Evolutionary conservation across 2,113 vertebrate genomes (phyloP), one percentile per base, ranked within the genome.

Genomic region (Odocoileus hemionus): DNA sequence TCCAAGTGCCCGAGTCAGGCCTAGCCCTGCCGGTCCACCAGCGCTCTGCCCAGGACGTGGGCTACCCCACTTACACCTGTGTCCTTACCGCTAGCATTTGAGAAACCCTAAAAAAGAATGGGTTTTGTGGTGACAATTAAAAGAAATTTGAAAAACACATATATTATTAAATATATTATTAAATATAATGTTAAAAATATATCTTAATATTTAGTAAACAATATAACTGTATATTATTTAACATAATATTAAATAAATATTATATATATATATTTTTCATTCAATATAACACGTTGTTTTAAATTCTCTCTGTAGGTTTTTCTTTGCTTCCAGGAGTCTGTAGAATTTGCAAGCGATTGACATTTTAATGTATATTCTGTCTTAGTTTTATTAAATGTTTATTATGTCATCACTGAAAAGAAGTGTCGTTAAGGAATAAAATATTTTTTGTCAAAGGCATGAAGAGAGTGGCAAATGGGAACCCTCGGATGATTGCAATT

Each of bases 281-380:
- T 43, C 17, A 74, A 50, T 83, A 61, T 12, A 17, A 55, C 1
- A 2, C 26, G 17, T 80, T 45, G 26, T 94, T 95, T 92, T 91
- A 30, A 86, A 39, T 92, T 95, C n/a, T 57, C 14, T 84, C 36
- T 52, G 74, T 50, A 50, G 33, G 55, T 30, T 93, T 90, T 89
- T 67, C 13, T 86, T 92, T 79, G 92, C 45, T 90, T 86, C 50
- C 55, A 57, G 23, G 33, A 79, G 39, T 61, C 45, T 79, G 2
- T 89, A 21, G 47, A 64, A 85, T 89, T 91, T 91, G 86, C 64
- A 52, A 89, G 74, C 76, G 43, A 33, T 50, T 33, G 89, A 87
- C 26, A n/a, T 76, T 96, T 84, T 54, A 25, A 26, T 86, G 95
- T 85, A 10, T 79, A 57, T n/a, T 50, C 17, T 67, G 7, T 61